Conservation (phyloP, 2,888 invertebrate species). For the Meloe dianella region DNA sequence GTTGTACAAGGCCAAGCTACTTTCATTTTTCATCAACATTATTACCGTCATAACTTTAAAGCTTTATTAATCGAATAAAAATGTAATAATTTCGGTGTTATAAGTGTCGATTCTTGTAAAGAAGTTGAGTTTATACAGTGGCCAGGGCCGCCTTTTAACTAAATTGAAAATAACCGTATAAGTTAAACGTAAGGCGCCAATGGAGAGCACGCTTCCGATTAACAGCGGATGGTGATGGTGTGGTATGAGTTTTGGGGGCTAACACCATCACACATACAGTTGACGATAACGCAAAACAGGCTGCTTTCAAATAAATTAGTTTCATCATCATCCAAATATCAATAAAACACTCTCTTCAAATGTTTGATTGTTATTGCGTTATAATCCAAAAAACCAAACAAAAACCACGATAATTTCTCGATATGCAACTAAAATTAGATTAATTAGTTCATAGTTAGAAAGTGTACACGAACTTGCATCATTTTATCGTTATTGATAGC, state of each 20-base stretch:
- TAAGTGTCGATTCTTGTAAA: constrained; percentile 59
- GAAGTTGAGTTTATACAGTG: constrained; percentile 55
- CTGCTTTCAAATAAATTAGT: constrained; percentile 54
- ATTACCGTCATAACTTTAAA: constrained; percentile 47
- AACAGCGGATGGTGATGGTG: constrained; percentile 32
- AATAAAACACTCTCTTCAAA: constrained; percentile 24
- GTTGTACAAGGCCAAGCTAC: background rate
- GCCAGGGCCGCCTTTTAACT: constrained; percentile 59
- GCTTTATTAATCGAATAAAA: constrained; percentile 47
- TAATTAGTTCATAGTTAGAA: background rate
- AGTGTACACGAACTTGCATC: background rate
- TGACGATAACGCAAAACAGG: constrained; percentile 50
- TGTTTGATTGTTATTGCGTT: constrained; percentile 29
- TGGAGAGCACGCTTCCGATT: constrained; percentile 46
- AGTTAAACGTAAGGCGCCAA: constrained; percentile 56
- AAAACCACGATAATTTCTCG: too few relatives aligned
- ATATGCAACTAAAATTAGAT: background rate
- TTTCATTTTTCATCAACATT: constrained; percentile 38
- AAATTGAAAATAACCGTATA: constrained; percentile 59
- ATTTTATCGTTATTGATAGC: background rate
- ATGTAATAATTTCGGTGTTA: constrained; percentile 52
- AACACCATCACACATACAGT: background rate
- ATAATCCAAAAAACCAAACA: background rate
- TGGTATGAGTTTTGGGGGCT: constrained; percentile 24
- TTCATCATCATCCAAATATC: constrained; percentile 53